Evolutionary conservation across 2,113 vertebrate species (phyloP), one percentile per base, ranked within the genome.

Genomic region (Triplophysa tibetana): DNA sequence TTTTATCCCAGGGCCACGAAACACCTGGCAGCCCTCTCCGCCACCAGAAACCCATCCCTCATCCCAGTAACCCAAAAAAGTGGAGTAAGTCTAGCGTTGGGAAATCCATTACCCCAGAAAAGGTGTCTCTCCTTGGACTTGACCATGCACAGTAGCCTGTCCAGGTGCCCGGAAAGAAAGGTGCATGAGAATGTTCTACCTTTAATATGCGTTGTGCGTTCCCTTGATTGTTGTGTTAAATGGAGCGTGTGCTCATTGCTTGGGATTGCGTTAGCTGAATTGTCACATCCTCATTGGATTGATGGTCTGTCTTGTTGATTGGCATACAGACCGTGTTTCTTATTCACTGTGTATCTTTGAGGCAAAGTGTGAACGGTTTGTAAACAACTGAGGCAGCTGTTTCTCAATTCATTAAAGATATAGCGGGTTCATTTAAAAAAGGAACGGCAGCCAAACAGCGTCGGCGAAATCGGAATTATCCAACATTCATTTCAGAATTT

Each of bases 61-160:
- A 75, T 65, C 79, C 67, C 75, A 81, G 67, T 81, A 77, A 81
- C 81, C 81, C 68, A 48, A 23, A 38, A 77, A 72, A 73, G 43
- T 67, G 24, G 54, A 63, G 58, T 54, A 26, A 72, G 80, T 21
- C 66, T 54, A 76, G 73, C 45, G 29, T 58, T 70, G 56, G 65
- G 73, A 81, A 77, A 77, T 76, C 60, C 38, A 79, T 84, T 84
- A 81, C 64, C 64, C 67, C 56, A 52, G 48, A 81, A 70, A 77
- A 63, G 65, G 14, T 58, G 60, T 52, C 48, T 84, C 54, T 81
- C 77, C 67, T 41, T 62, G 56, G 65, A 70, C 77, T 82, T 73
- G 65, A 50, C 75, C 66, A n/a, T 77, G 77, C 68, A 67, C 65
- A 48, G 58, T 77, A 62, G 52, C 33, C 21, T 78, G 81, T 63